Conservation (phyloP, 23 tunicate genomes). For the Ciona savignyi region DNA sequence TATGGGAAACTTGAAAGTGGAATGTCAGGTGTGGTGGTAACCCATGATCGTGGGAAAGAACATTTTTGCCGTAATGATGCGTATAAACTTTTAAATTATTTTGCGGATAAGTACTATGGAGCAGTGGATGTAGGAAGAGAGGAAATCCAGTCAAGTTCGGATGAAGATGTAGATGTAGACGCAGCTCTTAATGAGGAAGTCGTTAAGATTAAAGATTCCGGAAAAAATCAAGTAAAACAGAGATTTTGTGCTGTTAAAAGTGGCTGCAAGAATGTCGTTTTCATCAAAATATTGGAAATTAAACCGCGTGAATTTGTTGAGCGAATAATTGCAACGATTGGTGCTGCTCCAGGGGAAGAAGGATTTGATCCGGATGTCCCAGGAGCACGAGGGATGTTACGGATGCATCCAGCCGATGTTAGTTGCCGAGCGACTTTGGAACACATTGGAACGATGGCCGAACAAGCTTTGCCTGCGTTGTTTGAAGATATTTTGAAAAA, state of each 20-base stretch:
- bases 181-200: slow-evolving; percentile 29
- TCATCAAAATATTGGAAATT: slow-evolving; percentile 29
- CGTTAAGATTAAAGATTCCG: slow-evolving; percentile 2
- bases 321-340: slow-evolving; percentile 20
- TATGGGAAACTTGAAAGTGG: slow-evolving; percentile 33
- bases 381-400: slow-evolving; percentile 24
- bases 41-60: slow-evolving; percentile 74
- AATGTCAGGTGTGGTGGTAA: slow-evolving; percentile 43
- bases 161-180: slow-evolving; percentile 48
- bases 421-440: slow-evolving; percentile 43
- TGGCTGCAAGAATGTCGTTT: slow-evolving; percentile 68
- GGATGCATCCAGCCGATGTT: slow-evolving; percentile 66
- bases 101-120: slow-evolving; percentile 71
- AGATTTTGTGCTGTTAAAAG: slow-evolving; percentile 50
- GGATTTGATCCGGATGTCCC: slow-evolving; percentile 3
- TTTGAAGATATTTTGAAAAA: slow-evolving; percentile 16
- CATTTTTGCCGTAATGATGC: slow-evolving; percentile 49
- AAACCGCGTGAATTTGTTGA: slow-evolving; percentile 41
- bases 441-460: slow-evolving; percentile 25
- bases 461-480: slow-evolving; percentile 23
- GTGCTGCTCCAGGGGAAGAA: neutral
- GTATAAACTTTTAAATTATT: slow-evolving; percentile 56
- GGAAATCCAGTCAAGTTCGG: neutral
- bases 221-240: neutral
- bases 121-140: slow-evolving; percentile 6